Conservation (phyloP, 2,113 vertebrate genomes). For the Campylomormyrus numenius region DNA sequence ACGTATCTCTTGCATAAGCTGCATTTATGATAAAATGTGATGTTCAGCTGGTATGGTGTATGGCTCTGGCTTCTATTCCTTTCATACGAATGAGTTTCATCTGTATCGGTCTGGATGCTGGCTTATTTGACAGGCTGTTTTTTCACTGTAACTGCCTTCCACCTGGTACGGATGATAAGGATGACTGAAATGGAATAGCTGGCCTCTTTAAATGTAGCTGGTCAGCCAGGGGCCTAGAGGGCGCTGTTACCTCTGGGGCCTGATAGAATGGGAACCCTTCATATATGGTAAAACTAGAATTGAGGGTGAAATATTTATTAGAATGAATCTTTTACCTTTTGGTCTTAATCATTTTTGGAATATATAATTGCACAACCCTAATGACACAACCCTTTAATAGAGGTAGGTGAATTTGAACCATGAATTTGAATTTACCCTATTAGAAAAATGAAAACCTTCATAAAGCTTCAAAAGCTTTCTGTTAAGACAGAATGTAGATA, state of each 20-base stretch:
- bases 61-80: not conserved
- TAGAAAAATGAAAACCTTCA: not conserved
- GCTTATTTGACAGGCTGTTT: not conserved
- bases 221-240: not conserved
- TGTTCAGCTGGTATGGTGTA: not conserved
- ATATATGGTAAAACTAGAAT: not conserved
- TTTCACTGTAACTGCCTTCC: not conserved
- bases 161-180: not conserved
- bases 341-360: not conserved
- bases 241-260: not conserved
- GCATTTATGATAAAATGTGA: conserved; percentile 2
- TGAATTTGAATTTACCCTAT: not conserved
- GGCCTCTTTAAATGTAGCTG: not conserved
- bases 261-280: not conserved
- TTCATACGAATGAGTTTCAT: not conserved
- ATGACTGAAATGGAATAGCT: not conserved
- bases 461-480: not conserved
- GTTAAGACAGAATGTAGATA: not conserved
- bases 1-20: not conserved
- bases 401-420: not conserved
- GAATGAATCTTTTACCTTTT: not conserved
- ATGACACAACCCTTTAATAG: not conserved
- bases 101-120: not conserved
- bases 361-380: not conserved
- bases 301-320: not conserved